phyloP scores from a whole-genome alignment of 2,113 vertebrate species.

The Larimichthys polyactis region DNA sequence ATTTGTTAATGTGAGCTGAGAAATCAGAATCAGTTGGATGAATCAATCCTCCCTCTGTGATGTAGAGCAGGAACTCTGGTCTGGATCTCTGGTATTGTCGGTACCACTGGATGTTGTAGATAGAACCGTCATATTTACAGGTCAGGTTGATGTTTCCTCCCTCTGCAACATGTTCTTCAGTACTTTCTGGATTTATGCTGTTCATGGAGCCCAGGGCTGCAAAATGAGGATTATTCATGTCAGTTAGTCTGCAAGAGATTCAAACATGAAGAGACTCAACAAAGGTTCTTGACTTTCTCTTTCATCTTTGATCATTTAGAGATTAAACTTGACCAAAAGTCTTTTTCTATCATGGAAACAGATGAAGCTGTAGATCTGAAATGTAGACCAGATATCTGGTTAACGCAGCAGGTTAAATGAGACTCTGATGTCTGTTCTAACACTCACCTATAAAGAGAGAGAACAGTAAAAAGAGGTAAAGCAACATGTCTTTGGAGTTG shows the following conservation, averaged over 20 bases:
- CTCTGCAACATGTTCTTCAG: slow-evolving; percentile 37
- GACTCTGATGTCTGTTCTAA: not conserved
- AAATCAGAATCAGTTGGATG: not conserved
- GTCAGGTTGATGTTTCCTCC: slow-evolving; percentile 38
- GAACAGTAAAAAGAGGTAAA: not conserved
- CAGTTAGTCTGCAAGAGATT: slow-evolving; percentile 12
- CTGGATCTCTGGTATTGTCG: slow-evolving; percentile 24
- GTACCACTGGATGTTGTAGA: slow-evolving; percentile 37
- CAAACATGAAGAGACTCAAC: not conserved
- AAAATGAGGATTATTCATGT: slow-evolving; percentile 34
- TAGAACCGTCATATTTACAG: slow-evolving; percentile 6
- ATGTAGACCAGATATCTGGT: not conserved
- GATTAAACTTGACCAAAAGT: not conserved
- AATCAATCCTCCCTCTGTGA: not conserved
- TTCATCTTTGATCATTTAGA: not conserved
- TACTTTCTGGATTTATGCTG: slow-evolving; percentile 26
- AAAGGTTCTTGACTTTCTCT: not conserved
- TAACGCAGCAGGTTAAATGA: not conserved
- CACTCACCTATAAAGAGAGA: slow-evolving; percentile 3
- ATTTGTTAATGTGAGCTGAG: slow-evolving; percentile 13
- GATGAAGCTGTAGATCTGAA: not conserved
- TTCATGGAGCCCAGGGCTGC: slow-evolving; percentile 28
- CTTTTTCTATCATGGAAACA: not conserved
- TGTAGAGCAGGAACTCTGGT: slow-evolving; percentile 44
- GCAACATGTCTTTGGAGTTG: slow-evolving; percentile 2